These are phyloP conservation scores for Melolontha melolontha DNA, from an alignment of 2,888 invertebrate species.

Conservation along the genomic window DNA sequence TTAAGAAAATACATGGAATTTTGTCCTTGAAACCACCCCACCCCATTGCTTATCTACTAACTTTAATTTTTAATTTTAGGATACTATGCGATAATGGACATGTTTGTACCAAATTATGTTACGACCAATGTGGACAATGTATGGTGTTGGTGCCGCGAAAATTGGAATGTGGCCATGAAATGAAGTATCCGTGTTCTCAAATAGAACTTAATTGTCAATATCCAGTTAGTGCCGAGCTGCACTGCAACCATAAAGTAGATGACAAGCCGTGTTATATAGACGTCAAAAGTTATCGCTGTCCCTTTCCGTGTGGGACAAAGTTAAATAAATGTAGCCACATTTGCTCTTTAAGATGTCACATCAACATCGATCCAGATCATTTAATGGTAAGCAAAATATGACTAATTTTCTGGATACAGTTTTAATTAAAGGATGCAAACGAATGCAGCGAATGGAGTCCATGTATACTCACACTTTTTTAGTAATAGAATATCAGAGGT, in stretches of 20 bases:
- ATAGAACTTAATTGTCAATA: conserved; percentile 62
- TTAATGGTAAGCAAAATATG: conserved; percentile 63
- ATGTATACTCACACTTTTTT: no score
- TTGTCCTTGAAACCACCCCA: no score
- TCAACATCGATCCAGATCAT: conserved; percentile 72
- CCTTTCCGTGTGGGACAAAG: conserved; percentile 67
- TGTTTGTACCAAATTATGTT: conserved; percentile 68
- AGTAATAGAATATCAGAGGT: no score
- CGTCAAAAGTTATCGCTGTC: conserved; percentile 62
- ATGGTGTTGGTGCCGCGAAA: conserved; percentile 57
- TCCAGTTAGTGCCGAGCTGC: conserved; percentile 52
- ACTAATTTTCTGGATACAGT: no score
- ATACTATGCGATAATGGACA: conserved; percentile 68
- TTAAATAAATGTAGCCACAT: conserved; percentile 74
- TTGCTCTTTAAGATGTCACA: conserved; percentile 71
- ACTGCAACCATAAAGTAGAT: conserved; percentile 59
- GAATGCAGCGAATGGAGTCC: no score
- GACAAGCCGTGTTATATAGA: conserved; percentile 66
- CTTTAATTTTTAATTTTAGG: conserved; percentile 56
- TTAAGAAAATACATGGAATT: no score
- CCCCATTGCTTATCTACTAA: no score
- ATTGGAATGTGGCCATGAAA: conserved; percentile 47
- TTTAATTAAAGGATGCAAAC: no score
- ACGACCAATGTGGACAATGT: conserved; percentile 66
- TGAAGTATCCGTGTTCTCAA: conserved; percentile 50